Base-by-base conservation (phyloP, 1,140 invertebrate species). In the Copidosoma floridanum region DNA sequence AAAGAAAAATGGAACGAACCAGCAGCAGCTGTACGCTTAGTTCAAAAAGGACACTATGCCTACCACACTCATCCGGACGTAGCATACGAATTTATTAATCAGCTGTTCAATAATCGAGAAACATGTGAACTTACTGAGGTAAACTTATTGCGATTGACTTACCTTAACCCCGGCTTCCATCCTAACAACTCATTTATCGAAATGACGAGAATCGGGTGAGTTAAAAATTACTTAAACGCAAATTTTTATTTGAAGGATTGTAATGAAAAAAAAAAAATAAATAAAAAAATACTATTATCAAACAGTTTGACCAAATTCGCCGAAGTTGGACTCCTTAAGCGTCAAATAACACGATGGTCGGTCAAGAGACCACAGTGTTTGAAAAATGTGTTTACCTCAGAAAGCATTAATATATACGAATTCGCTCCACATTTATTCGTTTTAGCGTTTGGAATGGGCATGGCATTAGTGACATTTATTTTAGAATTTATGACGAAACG, bases 91-190 rank as follows among this genome's bases (percentile, higher is more conserved):
- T 44, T 48, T 8, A 63, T 69, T 18, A 56, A 67, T 63, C 43
- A 46, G 48, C 52, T 23, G 2, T 69, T 67, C 40, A 52, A 64
- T 16, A 69, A 65, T 58, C 52, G 53, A 3, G 53, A 52, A 59
- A 65, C 65, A 24, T 67, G 65, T 37, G 61, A 67, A 56, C 51
- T 69, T 3, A 69, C 62, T 11, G 64, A 65, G 59, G 63, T 69
- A 29, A 32, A 32, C 29, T 12, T 32, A 12, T 6, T 12, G 6
- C 12, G 12, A 8, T 58, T 59, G 2, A 18, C 38, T 10, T 41
- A n/a, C 41, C 26, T 63, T 27, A 55, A 61, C 38, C 27, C 64
- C 3, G 64, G 54, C 23, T 53, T 61, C 14, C 41, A 50, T 10
- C 14, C 40, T 38, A 59, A 66, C 26, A 65, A 65, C 47, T 63